Conservation (phyloP, 2,888 invertebrate genomes). For the Ametastegia equiseti region DNA sequence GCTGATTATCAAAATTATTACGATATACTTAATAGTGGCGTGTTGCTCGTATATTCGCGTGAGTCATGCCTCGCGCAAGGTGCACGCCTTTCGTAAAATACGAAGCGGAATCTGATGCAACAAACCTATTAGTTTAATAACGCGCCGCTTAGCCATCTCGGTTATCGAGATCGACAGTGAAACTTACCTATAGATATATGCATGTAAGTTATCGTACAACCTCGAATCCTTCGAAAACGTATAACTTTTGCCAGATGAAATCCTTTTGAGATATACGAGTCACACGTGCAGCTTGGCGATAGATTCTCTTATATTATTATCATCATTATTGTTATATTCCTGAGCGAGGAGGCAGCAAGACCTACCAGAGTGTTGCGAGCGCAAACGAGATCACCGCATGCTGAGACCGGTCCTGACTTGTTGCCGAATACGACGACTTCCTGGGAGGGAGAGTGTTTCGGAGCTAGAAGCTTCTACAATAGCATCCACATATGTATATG, state of each 20-base stretch:
- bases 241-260: constrained; percentile 3
- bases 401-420: constrained; percentile 44
- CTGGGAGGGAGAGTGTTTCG: constrained; percentile 43
- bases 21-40: constrained; percentile 2
- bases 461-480: constrained; percentile 24
- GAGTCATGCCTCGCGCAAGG: constrained; percentile 31
- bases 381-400: constrained; percentile 46
- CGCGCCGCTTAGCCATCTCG: constrained; percentile 2
- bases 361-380: constrained; percentile 29
- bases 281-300: background rate
- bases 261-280: background rate
- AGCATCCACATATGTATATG: too few relatives aligned
- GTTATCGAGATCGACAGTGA: background rate
- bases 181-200: background rate
- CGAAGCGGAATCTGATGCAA: constrained; percentile 44
- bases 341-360: constrained; percentile 37
- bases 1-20: constrained; percentile 35
- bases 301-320: background rate
- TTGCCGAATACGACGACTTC: constrained; percentile 45
- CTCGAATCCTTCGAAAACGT: background rate
- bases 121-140: constrained; percentile 10
- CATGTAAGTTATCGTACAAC: too few relatives aligned
- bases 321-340: constrained; percentile 20
- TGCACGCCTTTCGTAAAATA: background rate
- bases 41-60: constrained; percentile 29